A percentile compares a stretch with the other conserved stretches of the same genome.
Evolutionary conservation across 1,140 invertebrate genomes (phyloP).

Genomic region (Thaumatotibia leucotreta): DNA sequence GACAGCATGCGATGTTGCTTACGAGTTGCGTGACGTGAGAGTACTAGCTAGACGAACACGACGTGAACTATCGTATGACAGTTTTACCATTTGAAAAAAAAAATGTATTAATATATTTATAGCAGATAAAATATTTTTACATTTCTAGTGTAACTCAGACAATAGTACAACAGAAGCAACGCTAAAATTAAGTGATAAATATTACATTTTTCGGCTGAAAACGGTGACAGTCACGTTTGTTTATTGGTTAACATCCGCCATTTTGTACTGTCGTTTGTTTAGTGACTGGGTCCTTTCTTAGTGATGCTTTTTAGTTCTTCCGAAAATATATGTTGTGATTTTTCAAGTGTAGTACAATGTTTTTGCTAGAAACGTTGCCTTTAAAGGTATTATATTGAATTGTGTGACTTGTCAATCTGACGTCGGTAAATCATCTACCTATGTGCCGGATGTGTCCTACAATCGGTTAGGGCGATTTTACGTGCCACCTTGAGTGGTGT

Average conservation of each 20-base stretch:
- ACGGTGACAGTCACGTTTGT: conserved; percentile 69
- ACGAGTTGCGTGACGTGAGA: conserved; percentile 56
- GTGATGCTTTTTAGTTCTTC: conserved; percentile 63
- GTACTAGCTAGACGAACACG: conserved; percentile 18
- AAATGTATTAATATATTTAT: conserved; percentile 57
- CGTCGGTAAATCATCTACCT: conserved; percentile 64
- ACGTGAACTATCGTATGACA: conserved; percentile 69
- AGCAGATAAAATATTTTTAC: conserved; percentile 60
- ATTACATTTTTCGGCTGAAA: conserved; percentile 36
- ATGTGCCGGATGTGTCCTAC: conserved; percentile 75
- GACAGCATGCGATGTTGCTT: conserved; percentile 8
- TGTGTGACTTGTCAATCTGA: conserved; percentile 67
- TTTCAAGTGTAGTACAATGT: conserved; percentile 67
- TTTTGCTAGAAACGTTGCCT: conserved; percentile 68
- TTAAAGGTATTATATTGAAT: conserved; percentile 59
- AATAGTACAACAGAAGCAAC: conserved; percentile 35
- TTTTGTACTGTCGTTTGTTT: conserved; percentile 76
- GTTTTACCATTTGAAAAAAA: conserved; percentile 62
- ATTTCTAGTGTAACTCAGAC: conserved; percentile 56
- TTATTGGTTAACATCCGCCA: conserved; percentile 76
- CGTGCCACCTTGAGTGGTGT: conserved; percentile 74
- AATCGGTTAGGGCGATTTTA: conserved; percentile 72
- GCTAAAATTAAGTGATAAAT: conserved; percentile 47
- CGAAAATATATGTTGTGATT: conserved; percentile 59
- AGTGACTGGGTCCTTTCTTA: conserved; percentile 66